Conservation (phyloP, 2,113 vertebrate species). For the Grammatotria lemairii region DNA sequence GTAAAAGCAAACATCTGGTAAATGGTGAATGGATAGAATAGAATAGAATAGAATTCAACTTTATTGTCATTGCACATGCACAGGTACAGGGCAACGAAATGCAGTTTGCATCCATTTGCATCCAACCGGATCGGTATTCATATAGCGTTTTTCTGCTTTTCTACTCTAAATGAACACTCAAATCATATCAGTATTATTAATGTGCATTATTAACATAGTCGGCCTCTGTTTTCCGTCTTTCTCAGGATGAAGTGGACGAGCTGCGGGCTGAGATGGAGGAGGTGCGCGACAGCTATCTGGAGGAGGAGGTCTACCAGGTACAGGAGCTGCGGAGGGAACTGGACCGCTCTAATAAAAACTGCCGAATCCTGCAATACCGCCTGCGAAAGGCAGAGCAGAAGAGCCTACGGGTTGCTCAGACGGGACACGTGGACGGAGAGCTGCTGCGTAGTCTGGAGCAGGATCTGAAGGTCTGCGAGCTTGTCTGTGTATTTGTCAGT, state of each 20-base stretch:
- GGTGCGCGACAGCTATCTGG: conserved; percentile 94
- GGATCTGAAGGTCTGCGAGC: conserved; percentile 84
- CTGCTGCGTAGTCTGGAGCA: conserved; percentile 91
- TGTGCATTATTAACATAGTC: neutral
- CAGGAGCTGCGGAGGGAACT: conserved; percentile 95
- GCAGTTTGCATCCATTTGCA: too few relatives aligned
- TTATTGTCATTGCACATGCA: too few relatives aligned
- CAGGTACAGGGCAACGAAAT: too few relatives aligned
- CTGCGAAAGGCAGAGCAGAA: conserved; percentile 97
- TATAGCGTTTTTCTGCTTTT: neutral
- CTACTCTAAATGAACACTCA: neutral
- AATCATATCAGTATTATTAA: neutral
- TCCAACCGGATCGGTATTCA: neutral
- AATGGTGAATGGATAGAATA: neutral
- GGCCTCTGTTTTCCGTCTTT: neutral
- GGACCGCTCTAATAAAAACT: conserved; percentile 96
- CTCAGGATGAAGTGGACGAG: conserved; percentile 95
- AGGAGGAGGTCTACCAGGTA: conserved; percentile 97
- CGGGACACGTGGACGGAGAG: conserved; percentile 92
- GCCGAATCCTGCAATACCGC: conserved; percentile 95
- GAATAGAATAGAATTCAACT: too few relatives aligned
- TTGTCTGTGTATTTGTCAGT: neutral
- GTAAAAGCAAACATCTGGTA: neutral
- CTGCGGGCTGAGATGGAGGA: conserved; percentile 98
- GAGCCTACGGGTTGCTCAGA: conserved; percentile 93